Conservation (phyloP, 2,113 vertebrate genomes). For the Petrocephalus zakoni region DNA sequence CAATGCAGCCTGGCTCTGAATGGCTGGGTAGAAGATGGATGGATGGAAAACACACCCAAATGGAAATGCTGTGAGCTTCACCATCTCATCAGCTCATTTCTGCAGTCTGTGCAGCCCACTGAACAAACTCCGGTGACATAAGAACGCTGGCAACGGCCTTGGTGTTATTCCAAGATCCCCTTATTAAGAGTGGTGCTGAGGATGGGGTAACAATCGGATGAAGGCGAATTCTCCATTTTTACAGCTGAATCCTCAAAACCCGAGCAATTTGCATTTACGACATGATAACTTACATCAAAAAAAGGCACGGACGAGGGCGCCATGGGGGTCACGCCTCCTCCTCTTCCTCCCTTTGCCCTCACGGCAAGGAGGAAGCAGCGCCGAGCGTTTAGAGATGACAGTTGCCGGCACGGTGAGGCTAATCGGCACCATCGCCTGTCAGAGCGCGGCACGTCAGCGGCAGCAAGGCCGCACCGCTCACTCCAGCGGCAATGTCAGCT, state of each 20-base stretch:
- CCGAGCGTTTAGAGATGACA: slow-evolving; percentile 24
- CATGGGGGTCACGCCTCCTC: slow-evolving; percentile 20
- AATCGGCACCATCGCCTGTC: slow-evolving; percentile 25
- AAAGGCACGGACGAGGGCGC: neutral
- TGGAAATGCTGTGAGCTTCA: too few relatives aligned
- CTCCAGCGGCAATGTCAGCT: slow-evolving; percentile 67
- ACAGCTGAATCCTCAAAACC: neutral
- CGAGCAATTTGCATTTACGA: neutral
- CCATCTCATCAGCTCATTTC: neutral
- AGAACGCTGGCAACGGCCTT: neutral
- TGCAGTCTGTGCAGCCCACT: neutral
- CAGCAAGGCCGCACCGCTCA: slow-evolving; percentile 18
- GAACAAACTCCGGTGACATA: neutral
- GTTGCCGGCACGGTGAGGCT: slow-evolving; percentile 18
- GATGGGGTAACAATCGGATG: neutral
- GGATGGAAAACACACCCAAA: neutral
- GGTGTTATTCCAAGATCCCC: neutral
- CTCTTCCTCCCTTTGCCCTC: slow-evolving; percentile 7
- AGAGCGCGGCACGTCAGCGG: slow-evolving; percentile 16
- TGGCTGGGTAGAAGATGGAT: neutral
- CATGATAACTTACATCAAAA: neutral
- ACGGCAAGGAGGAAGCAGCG: slow-evolving; percentile 17
- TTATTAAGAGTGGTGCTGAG: neutral
- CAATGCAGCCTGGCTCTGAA: neutral
- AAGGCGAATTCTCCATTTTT: neutral